Conservation (phyloP, 2,888 invertebrate species). For the Lepidocyrtinus sp. region DNA sequence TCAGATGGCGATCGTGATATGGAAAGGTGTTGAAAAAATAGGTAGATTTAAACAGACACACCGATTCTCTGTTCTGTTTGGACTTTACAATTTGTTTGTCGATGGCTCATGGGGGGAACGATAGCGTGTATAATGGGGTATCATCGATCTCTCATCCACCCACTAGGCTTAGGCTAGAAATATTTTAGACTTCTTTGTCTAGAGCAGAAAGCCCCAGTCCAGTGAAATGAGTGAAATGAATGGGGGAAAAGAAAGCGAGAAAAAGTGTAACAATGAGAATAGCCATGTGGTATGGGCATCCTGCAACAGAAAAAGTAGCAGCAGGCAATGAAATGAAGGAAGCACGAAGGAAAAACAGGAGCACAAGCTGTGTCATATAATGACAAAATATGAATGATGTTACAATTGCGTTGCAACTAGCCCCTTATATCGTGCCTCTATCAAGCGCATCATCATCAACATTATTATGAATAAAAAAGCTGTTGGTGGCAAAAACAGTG, state of each 20-base stretch:
- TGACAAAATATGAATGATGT: conserved; percentile 50
- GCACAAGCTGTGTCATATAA: conserved; percentile 52
- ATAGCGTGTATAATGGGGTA: conserved; percentile 15
- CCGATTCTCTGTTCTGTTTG: too few species aligned
- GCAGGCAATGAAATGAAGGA: conserved; percentile 14
- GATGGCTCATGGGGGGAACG: neutral
- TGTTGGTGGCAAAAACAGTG: conserved; percentile 42
- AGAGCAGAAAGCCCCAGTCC: neutral
- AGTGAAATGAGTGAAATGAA: conserved; percentile 11
- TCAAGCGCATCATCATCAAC: conserved; percentile 39
- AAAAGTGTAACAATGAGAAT: conserved; percentile 55
- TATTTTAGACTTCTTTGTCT: neutral
- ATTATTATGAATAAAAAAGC: conserved; percentile 21
- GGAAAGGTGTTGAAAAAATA: neutral
- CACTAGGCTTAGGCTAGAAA: conserved; percentile 25
- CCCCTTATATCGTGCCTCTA: conserved; percentile 24
- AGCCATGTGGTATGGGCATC: conserved; percentile 4
- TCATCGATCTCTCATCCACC: conserved; percentile 44
- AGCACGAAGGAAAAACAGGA: conserved; percentile 39
- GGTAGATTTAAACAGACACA: too few species aligned
- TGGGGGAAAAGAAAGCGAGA: conserved; percentile 6
- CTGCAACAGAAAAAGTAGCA: conserved; percentile 1
- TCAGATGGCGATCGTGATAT: conserved; percentile 5
- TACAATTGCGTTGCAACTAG: neutral
- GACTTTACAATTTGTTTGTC: too few species aligned